Conservation (phyloP, 2,113 vertebrate genomes). For the Gobius niger region DNA sequence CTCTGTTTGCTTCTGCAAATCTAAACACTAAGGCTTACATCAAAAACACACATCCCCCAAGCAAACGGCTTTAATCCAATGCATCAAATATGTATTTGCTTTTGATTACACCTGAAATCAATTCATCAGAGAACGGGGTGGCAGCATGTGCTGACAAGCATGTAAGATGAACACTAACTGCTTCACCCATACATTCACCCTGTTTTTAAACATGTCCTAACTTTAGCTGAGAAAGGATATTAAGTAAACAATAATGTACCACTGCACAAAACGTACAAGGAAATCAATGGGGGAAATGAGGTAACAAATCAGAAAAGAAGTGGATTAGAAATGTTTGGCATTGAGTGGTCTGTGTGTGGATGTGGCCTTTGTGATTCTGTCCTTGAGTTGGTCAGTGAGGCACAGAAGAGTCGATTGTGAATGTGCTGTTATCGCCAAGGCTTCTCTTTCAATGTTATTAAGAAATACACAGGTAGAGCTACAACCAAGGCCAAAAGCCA, state of each 20-base stretch:
- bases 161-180: conserved; percentile 57
- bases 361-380: conserved; percentile 57
- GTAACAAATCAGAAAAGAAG: not conserved
- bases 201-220: conserved; percentile 7
- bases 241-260: no score
- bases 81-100: conserved; percentile 65
- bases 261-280: no score
- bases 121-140: conserved; percentile 55
- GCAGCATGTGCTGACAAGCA: conserved; percentile 59
- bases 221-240: no score
- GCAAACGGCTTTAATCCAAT: conserved; percentile 32
- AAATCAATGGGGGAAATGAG: not conserved
- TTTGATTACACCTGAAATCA: conserved; percentile 65
- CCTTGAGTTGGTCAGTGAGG: conserved; percentile 64
- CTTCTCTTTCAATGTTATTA: conserved; percentile 56
- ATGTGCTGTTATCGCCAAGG: conserved; percentile 72
- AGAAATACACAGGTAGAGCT: conserved; percentile 48
- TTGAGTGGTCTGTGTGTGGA: conserved; percentile 50
- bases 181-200: conserved; percentile 50
- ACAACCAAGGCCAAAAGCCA: conserved; percentile 46
- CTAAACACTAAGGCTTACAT: conserved; percentile 8
- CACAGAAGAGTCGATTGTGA: conserved; percentile 61
- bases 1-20: conserved; percentile 3
- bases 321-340: conserved; percentile 29
- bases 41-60: not conserved